Base-by-base conservation (phyloP, 2,113 vertebrate genomes). In the Pontoporia blainvillei region DNA sequence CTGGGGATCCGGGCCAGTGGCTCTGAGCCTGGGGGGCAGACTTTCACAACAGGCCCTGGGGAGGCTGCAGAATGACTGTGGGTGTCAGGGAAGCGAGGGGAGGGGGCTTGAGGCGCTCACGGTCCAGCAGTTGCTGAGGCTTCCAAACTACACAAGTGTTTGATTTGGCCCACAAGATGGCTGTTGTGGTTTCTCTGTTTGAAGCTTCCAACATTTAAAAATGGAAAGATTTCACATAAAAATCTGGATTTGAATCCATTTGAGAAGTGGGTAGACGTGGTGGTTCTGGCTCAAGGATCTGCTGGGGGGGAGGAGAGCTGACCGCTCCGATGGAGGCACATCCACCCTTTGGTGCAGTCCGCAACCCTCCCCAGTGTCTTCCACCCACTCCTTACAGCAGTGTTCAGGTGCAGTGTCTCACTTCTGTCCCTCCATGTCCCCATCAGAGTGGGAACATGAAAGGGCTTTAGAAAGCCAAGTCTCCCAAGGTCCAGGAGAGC, bases 261-360 rank as follows among this genome's bases (percentile, higher is more conserved):
- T 5, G 87, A 67, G 57, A 14, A 10, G 10, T 0, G 39, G 81
- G 44, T 39, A 29, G 15, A 13, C 0, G 0, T 3, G 36, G 84
- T 1, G 4, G 41, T 7, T 21, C 69, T n/a, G 1, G 1, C 46
- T 52, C 31, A 29, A 12, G 7, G 25, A 20, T 20, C 11, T 0
- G 4, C 27, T 3, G 1, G 1, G 5, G 5, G 2, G 31, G 59
- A 27, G 72, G 23, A 3, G 3, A 44, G 54, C 8, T 54, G 82
- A 2, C 9, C 0, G 1, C 64, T 13, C 27, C 14, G 21, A 27
- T 2, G 14, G 23, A 18, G 39, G 34, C 57, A 7, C 0, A 3
- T 14, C 7, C 7, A 0, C 71, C 20, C 69, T 49, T 17, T 2
- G 90, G 39, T 0, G 0, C 1, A 44, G 39, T 15, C 66, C 31